Conservation (phyloP, 2,797 vertebrate species). For the Scyliorhinus canicula region DNA sequence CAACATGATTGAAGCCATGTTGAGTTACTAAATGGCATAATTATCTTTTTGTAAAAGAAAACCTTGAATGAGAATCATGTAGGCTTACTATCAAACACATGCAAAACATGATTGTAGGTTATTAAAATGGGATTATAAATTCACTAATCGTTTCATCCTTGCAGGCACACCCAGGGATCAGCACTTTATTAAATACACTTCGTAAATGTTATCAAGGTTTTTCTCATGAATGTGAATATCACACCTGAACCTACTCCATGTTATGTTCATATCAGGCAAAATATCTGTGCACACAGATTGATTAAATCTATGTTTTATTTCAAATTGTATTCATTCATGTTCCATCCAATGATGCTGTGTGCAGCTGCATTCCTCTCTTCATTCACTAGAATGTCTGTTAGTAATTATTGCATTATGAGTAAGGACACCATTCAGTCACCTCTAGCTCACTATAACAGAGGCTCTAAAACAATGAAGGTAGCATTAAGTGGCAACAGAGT, state of each 20-base stretch:
- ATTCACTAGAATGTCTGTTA: not conserved
- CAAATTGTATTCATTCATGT: not conserved
- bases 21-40: conserved; percentile 7
- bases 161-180: conserved; percentile 62
- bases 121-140: conserved; percentile 77
- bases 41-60: conserved; percentile 25
- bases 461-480: not conserved
- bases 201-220: conserved; percentile 39
- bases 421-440: not conserved
- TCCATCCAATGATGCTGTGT: not conserved
- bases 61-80: conserved; percentile 57
- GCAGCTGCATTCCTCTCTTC: not conserved
- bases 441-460: not conserved
- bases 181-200: conserved; percentile 42
- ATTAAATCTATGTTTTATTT: not conserved
- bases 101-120: conserved; percentile 74
- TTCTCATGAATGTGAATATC: conserved; percentile 2
- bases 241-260: not conserved
- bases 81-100: conserved; percentile 63
- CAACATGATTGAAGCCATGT: conserved; percentile 10
- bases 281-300: not conserved
- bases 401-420: not conserved
- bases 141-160: conserved; percentile 73
- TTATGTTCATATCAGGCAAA: not conserved
- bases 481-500: not conserved